Percentiles rank a stretch among this genome's conserved stretches.
Evolutionary conservation across 2,888 invertebrate genomes (phyloP).

Genomic region (Bombylius discolor): DNA sequence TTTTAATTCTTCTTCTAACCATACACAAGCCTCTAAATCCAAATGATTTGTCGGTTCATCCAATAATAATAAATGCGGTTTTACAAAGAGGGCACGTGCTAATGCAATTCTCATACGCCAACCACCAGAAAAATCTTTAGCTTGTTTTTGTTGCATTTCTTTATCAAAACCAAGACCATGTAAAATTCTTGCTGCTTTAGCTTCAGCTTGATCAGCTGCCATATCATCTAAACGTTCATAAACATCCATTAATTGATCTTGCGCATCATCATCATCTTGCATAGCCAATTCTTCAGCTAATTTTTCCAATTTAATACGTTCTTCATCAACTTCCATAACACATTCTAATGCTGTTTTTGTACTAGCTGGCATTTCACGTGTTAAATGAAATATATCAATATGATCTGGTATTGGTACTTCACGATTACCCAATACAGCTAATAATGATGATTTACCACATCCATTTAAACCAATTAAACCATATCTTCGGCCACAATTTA

Average conservation of each 20-base stretch:
- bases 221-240: constrained; percentile 96
- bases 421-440: constrained; percentile 81
- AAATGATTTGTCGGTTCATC: constrained; percentile 99
- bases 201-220: constrained; percentile 89
- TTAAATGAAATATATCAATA: constrained; percentile 94
- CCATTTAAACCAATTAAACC: constrained; percentile 97
- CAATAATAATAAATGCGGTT: constrained; percentile 87
- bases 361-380: constrained; percentile 96
- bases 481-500: constrained; percentile 94
- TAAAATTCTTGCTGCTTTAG: constrained; percentile 85
- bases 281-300: constrained; percentile 81
- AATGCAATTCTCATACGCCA: constrained; percentile 99
- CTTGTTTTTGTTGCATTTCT: constrained; percentile 74
- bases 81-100: constrained; percentile 92
- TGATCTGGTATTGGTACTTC: constrained; percentile 94
- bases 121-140: constrained; percentile 81
- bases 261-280: constrained; percentile 79
- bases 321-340: constrained; percentile 97
- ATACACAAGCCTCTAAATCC: constrained; percentile 97
- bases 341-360: constrained; percentile 90
- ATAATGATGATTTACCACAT: constrained; percentile 91
- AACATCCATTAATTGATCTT: constrained; percentile 93
- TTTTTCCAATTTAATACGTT: constrained; percentile 78
- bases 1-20: constrained; percentile 97
- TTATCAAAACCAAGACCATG: constrained; percentile 91